phyloP scores from a whole-genome alignment of 1,140 invertebrate species.

The Sycophila sp. region DNA sequence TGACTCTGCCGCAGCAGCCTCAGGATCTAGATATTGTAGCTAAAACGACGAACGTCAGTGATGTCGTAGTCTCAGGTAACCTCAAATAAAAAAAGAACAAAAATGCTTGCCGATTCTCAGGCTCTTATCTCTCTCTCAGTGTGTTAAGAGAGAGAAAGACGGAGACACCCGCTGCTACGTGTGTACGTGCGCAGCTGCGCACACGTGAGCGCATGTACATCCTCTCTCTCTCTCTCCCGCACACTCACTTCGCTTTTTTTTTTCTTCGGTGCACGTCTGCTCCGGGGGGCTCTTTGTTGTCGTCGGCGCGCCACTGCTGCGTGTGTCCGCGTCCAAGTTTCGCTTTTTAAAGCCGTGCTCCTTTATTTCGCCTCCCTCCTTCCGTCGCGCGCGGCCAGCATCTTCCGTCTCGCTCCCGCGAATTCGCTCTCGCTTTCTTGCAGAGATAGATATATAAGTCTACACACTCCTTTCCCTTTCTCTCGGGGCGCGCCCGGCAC shows the following conservation, averaged over 20 bases:
- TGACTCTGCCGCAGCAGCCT: background rate
- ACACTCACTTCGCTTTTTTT: background rate
- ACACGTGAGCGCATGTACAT: constrained; percentile 15
- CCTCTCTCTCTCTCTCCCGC: constrained; percentile 38
- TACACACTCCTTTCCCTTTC: constrained; percentile 24
- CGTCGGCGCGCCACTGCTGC: constrained; percentile 44
- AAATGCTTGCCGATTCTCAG: background rate
- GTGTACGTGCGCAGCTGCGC: constrained; percentile 33
- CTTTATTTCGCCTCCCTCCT: constrained; percentile 23
- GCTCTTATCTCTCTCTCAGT: constrained; percentile 1
- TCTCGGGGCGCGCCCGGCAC: background rate
- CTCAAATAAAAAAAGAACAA: constrained; percentile 31
- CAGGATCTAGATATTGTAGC: background rate
- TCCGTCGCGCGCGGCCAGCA: background rate
- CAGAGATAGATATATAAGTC: no score
- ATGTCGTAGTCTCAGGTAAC: constrained; percentile 27
- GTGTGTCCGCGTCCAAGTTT: constrained; percentile 41
- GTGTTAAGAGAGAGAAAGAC: no score
- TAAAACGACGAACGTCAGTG: background rate
- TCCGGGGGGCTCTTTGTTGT: constrained; percentile 46
- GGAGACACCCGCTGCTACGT: constrained; percentile 18
- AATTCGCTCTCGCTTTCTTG: background rate
- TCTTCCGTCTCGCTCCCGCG: constrained; percentile 16
- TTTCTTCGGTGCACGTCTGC: constrained; percentile 5
- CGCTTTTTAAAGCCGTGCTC: constrained; percentile 22